Evolutionary conservation across 2,113 vertebrate genomes (phyloP), one percentile per base, ranked within the genome.

Genomic region (Paramormyrops kingsleyae): DNA sequence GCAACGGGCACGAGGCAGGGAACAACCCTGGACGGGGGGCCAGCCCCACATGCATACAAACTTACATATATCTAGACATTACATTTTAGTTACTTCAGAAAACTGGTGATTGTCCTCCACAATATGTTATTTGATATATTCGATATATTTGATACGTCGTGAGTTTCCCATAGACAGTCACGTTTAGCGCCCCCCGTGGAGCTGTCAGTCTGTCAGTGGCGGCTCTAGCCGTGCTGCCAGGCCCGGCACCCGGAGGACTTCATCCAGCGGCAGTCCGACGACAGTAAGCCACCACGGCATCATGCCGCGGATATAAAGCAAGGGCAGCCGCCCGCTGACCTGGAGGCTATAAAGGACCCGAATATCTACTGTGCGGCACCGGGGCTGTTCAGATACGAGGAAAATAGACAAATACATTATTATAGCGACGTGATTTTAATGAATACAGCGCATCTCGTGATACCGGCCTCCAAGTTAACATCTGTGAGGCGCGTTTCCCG

Each of bases 121-220:
- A n/a, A n/a, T n/a, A n/a, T n/a, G 59, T n/a, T 62, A n/a, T 66
- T 27, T 3, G n/a, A 62, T 10, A 27, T 27, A 39, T 39, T 39
- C 35, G 35, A 39, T 39, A 39, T 39, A 39, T 39, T 39, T 39
- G 35, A 35, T 35, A 35, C 35, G 62, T 10, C 2, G 62, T 70
- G 59, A 3, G 77, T 83, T 46, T 83, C 19, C 80, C 44, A 27
- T 27, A 24, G 4, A 21, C 24, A 12, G 42, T 17, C 31, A 31
- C 5, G 52, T 39, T 9, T 31, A 31, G 6, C 42, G 10, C 83
- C 4, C 50, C 7, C 92, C 27, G 77, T 84, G 84, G 80, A 91
- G 80, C 95, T 96, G 95, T 96, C 96, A 96, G 94, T 93, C 95
- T 95, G 96, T 96, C 96, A 96, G 92, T 90, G 93, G 93, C 92